Evolutionary conservation across 2,888 invertebrate genomes (phyloP).

Genomic region (Tetragonisca angustula): DNA sequence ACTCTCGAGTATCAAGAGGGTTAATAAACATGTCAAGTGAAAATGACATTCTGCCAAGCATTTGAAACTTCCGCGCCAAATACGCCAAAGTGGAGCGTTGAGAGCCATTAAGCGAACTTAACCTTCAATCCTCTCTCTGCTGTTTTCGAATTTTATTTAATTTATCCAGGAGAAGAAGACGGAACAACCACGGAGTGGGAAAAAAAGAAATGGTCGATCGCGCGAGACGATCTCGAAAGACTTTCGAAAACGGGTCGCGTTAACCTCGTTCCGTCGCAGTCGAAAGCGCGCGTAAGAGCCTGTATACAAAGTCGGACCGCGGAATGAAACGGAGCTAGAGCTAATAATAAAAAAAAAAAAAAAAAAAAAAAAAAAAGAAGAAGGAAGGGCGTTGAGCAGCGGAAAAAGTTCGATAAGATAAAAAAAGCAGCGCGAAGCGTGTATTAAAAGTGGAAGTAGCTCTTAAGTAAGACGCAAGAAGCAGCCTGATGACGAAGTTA

Average conservation of each 20-base stretch:
- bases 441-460: constrained; percentile 69
- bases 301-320: background rate
- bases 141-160: background rate
- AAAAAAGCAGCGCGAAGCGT: constrained; percentile 54
- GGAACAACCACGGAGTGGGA: background rate
- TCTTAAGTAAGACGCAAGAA: constrained; percentile 63
- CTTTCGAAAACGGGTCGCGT: background rate
- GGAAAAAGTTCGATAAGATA: constrained; percentile 64
- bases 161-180: background rate
- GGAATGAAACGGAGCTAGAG: background rate
- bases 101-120: background rate
- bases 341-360: background rate
- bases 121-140: background rate
- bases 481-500: constrained; percentile 53
- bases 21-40: too few species aligned
- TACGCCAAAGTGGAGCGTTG: background rate
- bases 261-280: constrained; percentile 16
- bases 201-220: background rate
- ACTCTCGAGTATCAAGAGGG: too few species aligned
- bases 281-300: background rate
- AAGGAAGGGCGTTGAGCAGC: constrained; percentile 19
- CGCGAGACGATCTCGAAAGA: background rate
- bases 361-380: constrained; percentile 18
- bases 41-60: background rate
- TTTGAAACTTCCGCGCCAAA: background rate